Base-by-base conservation (phyloP, 1,140 invertebrate species). In the Temnothorax curvispinosus region DNA sequence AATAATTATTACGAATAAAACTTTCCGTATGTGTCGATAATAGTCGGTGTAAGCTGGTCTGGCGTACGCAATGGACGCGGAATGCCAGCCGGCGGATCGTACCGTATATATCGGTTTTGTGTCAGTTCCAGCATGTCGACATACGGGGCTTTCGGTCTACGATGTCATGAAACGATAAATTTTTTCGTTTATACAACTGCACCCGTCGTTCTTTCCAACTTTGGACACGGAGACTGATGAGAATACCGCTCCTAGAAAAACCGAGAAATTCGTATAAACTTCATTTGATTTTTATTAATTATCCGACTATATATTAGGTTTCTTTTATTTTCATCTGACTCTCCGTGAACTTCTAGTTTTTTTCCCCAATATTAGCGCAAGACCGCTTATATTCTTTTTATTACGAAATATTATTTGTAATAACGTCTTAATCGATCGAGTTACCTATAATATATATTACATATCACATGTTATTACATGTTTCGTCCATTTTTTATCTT, bases 71-170 rank as follows among this genome's bases (percentile, higher is more conserved):
- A 50, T 27, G 41, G 41, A 84, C 56, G 41, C 41, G 54, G 67
- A 82, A 58, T 72, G 27, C 69, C 54, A 50, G 21, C 65, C 21
- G 13, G 41, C 58, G 71, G 41, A 74, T 85, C 64, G 69, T 50
- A 60, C 38, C 56, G 56, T 71, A 82, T 82, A 87, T 84, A 87
- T 87, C 77, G 85, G 77, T 87, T 87, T 87, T 87, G 65, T 87
- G 85, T 87, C 85, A 87, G 65, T 84, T 87, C 44, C 85, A 87
- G 85, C 65, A 84, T 69, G 85, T 87, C 85, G 77, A 84, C 85
- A 52, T 67, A 69, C 65, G 54, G 56, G 85, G 62, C 85, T 87
- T 87, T 87, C 67, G 85, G 54, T 82, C 65, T 71, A 84, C 76
- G 85, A 75, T 84, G 85, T 82, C 77, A 72, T 65, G 65, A 84